Evolutionary conservation across 2,797 vertebrate genomes (phyloP), one percentile per base, ranked within the genome.

Genomic region (Gallinago stenura): DNA sequence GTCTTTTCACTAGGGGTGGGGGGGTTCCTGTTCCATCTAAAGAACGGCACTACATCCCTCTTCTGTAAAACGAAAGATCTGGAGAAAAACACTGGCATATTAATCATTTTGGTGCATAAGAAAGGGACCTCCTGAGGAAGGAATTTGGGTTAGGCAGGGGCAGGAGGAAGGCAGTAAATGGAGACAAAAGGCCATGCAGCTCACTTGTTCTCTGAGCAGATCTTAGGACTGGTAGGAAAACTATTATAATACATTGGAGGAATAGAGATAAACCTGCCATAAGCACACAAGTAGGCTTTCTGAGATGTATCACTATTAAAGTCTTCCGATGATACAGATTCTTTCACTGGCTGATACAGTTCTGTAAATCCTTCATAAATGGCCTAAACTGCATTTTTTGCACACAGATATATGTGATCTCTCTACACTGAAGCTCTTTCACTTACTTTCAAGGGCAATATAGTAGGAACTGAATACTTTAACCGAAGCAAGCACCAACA

Each of bases 61-160:
- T 37, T 58, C 35, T 31, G 35, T 19, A 95, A 87, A 87, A 72
- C 31, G 73, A 3, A 4, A 69, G 9, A 58, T 68, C 16, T 50
- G 1, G 1, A 83, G 57, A 93, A 93, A 95, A 96, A 93, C 46
- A 90, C 22, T 58, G 48, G 21, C n/a, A 76, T 51, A 78, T 69
- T 83, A 93, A 90, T 76, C 2, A 72, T 94, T 54, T 83, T 51
- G 50, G 70, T 89, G 60, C 53, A 58, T 13, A 64, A 83, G 62
- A 94, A 95, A 90, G 30, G 33, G 82, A 90, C 85, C 69, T 93
- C 53, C 54, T 54, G 41, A 93, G 57, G 72, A 88, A 86, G 57
- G 65, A 90, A 94, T 93, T 0, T 10, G 16, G 33, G 53, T 77
- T 93, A 83, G 48, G 41, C 57, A 91, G 57, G 33, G 57, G 41